Percentiles rank a stretch among this genome's conserved stretches.
phyloP scores from a whole-genome alignment of 1,140 invertebrate species.

The Bilobella aurantiaca region DNA sequence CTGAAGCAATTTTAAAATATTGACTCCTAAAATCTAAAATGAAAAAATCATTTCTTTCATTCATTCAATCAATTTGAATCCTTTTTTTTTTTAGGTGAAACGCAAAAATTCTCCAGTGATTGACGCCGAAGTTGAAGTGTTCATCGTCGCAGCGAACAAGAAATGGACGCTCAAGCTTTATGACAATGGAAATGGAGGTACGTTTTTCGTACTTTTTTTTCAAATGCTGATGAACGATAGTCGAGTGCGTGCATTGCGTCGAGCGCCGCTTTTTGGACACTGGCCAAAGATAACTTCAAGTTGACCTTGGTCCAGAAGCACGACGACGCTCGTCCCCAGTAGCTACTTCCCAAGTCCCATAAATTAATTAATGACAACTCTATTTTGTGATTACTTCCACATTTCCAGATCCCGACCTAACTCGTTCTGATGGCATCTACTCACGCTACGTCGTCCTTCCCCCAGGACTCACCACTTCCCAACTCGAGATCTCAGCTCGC shows the following conservation, averaged over 20 bases:
- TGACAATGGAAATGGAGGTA: conserved; percentile 51
- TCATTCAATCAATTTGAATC: background rate
- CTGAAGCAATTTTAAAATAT: too few species aligned
- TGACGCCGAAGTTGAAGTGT: conserved; percentile 36
- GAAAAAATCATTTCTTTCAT: too few species aligned
- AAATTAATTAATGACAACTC: conserved; percentile 16
- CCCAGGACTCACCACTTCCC: conserved; percentile 33
- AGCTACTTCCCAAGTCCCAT: conserved; percentile 17
- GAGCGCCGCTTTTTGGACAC: background rate
- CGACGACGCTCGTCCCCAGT: conserved; percentile 9
- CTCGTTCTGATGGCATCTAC: conserved; percentile 55
- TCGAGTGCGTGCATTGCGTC: background rate
- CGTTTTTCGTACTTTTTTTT: conserved; percentile 16
- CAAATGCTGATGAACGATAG: too few species aligned
- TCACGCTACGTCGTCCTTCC: conserved; percentile 50
- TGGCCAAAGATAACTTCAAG: background rate
- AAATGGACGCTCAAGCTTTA: conserved; percentile 40
- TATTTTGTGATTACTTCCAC: conserved; percentile 18
- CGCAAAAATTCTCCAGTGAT: conserved; percentile 35
- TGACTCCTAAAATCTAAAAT: too few species aligned
- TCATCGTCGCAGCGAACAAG: conserved; percentile 30
- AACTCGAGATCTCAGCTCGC: conserved; percentile 29
- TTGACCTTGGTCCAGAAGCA: too few species aligned
- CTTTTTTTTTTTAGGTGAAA: conserved; percentile 41
- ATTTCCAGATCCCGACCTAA: conserved; percentile 51